phyloP scores from a whole-genome alignment of 1,140 invertebrate genomes.

The Halyomorpha halys region DNA sequence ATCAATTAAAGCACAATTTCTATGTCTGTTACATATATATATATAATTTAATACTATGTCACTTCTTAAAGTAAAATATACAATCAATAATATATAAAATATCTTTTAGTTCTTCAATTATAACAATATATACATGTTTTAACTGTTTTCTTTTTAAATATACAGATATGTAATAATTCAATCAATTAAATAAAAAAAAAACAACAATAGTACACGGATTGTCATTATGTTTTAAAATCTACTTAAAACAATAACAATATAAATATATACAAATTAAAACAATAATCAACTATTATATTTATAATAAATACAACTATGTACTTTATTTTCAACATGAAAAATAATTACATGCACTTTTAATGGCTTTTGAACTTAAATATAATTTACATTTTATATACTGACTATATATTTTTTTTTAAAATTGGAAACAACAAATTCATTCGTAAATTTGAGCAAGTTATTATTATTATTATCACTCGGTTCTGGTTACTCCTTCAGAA shows the following conservation, averaged over 20 bases:
- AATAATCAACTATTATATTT: constrained; percentile 1
- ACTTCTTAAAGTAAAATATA: not conserved
- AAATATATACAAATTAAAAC: not conserved
- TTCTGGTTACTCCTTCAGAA: constrained; percentile 1
- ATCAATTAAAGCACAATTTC: constrained; percentile 2
- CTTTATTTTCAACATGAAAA: constrained; percentile 11
- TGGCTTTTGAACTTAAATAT: not conserved
- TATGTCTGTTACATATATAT: constrained; percentile 2
- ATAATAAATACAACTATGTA: constrained; percentile 3
- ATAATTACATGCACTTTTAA: not conserved
- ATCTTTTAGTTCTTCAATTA: not conserved
- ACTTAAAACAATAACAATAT: constrained; percentile 8
- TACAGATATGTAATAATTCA: constrained; percentile 6
- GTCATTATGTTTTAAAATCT: not conserved
- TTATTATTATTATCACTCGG: constrained; percentile 10
- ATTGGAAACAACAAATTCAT: constrained; percentile 1
- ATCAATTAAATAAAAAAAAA: not conserved
- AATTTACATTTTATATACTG: not conserved
- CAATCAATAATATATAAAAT: constrained; percentile 1
- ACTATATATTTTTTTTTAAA: not conserved
- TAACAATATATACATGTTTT: not conserved
- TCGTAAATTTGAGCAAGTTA: constrained; percentile 6
- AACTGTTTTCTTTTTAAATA: not conserved
- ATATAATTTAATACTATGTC: not conserved
- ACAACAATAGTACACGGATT: not conserved